Percentiles rank a stretch among this genome's conserved stretches.
Evolutionary conservation across 2,888 invertebrate genomes (phyloP).

Genomic region (Ichneumoninae sp.): DNA sequence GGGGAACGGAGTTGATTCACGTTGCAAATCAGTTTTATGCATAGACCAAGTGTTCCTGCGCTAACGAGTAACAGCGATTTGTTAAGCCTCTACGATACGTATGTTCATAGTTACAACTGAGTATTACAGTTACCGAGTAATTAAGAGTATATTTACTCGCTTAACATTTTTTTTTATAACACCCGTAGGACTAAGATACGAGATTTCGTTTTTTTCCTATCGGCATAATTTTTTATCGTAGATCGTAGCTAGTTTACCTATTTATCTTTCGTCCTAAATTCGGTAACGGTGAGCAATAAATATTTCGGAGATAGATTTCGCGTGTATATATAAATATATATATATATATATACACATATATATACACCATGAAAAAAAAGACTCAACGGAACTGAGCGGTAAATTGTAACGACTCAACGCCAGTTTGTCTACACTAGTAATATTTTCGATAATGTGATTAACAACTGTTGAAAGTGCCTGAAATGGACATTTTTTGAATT

Average conservation of each 20-base stretch:
- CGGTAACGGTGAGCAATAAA: background rate
- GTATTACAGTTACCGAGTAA: slow-evolving; percentile 60
- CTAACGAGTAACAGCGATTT: slow-evolving; percentile 24
- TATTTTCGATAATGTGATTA: slow-evolving; percentile 54
- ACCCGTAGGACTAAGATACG: slow-evolving; percentile 4
- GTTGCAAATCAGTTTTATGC: slow-evolving; percentile 25
- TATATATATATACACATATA: background rate
- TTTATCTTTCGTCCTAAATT: slow-evolving; percentile 21
- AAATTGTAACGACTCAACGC: slow-evolving; percentile 60
- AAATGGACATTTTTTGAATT: slow-evolving; percentile 53
- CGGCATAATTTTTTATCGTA: slow-evolving; percentile 17
- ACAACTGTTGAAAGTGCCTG: slow-evolving; percentile 65
- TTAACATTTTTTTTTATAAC: slow-evolving; percentile 29
- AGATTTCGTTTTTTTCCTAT: slow-evolving; percentile 16
- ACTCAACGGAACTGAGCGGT: slow-evolving; percentile 54
- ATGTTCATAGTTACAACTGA: slow-evolving; percentile 49
- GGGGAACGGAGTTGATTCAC: slow-evolving; percentile 18
- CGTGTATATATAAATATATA: slow-evolving; percentile 22
- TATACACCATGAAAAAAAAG: slow-evolving; percentile 23
- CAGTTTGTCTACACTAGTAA: slow-evolving; percentile 50
- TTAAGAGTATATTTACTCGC: slow-evolving; percentile 57
- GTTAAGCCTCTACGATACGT: slow-evolving; percentile 10
- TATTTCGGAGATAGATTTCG: slow-evolving; percentile 12
- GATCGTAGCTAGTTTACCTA: slow-evolving; percentile 26
- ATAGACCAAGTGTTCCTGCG: slow-evolving; percentile 53